Percentiles rank a stretch among this genome's conserved stretches.
phyloP scores from a whole-genome alignment of 2,888 invertebrate genomes.

The Zhuqinia jingwanae region DNA sequence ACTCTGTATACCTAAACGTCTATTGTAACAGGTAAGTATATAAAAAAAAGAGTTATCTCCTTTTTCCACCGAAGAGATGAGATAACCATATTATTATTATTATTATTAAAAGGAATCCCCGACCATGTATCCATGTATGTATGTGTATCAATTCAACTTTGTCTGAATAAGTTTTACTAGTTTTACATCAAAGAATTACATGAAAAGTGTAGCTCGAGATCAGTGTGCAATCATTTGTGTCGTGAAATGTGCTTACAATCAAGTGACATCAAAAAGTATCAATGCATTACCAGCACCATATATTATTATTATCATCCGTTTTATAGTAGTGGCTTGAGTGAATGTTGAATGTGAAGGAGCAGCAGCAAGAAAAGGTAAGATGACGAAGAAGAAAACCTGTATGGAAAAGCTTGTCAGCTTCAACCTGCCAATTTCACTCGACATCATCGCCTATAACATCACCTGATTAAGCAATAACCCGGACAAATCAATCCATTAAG shows the following conservation, averaged over 20 bases:
- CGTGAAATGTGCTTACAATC: constrained; percentile 11
- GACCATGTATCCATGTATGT: too few species aligned
- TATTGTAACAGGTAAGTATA: too few species aligned
- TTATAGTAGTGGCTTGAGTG: neutral
- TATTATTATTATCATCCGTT: neutral
- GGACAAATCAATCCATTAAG: constrained; percentile 69
- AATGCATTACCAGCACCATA: constrained; percentile 18
- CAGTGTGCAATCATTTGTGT: constrained; percentile 20
- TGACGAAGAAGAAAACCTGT: constrained; percentile 40
- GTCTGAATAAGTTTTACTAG: constrained; percentile 5
- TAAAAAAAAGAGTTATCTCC: too few species aligned
- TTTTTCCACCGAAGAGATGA: too few species aligned
- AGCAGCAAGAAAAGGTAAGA: neutral
- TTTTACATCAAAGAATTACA: constrained; percentile 17
- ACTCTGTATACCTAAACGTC: too few species aligned
- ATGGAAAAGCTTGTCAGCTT: constrained; percentile 46
- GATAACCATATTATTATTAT: too few species aligned
- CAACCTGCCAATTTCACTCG: constrained; percentile 50
- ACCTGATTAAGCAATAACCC: constrained; percentile 65
- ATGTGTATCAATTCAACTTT: constrained; percentile 30
- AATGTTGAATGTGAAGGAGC: neutral
- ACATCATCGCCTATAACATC: constrained; percentile 39
- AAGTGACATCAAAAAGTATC: constrained; percentile 31
- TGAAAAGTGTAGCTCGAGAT: neutral
- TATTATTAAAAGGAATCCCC: too few species aligned